phyloP scores from a whole-genome alignment of 1,140 invertebrate species.

The Rhyacophila brunnea region DNA sequence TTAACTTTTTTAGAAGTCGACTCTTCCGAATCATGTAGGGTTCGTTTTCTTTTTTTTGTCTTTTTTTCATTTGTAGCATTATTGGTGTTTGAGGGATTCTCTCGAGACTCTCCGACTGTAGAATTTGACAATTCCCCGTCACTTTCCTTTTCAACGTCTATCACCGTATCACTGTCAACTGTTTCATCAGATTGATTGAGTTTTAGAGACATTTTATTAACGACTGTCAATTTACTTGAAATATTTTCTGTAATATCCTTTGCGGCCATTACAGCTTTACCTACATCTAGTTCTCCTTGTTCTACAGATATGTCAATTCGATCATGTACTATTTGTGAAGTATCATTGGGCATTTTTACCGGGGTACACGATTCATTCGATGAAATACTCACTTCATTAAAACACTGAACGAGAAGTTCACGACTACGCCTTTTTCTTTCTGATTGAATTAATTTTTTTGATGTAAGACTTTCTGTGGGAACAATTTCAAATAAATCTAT shows the following conservation, averaged over 20 bases:
- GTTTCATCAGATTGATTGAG: background rate
- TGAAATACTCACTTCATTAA: no score
- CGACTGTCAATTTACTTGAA: no score
- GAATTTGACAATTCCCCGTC: background rate
- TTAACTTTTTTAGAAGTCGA: conserved; percentile 18
- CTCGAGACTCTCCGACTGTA: no score
- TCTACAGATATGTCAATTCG: no score
- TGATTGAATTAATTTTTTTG: background rate
- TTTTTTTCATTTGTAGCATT: background rate
- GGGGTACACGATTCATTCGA: no score
- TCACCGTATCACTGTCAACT: background rate
- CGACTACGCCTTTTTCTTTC: background rate
- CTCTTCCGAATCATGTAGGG: conserved; percentile 8
- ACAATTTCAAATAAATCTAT: conserved; percentile 5
- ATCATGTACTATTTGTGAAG: no score
- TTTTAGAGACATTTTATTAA: no score
- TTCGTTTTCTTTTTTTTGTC: conserved; percentile 14
- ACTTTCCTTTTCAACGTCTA: background rate
- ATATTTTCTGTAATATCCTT: no score
- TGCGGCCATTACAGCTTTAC: no score
- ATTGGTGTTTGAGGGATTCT: background rate
- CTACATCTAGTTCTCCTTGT: no score
- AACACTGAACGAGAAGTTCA: no score
- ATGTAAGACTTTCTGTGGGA: background rate
- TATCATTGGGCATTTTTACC: no score